Evolutionary conservation across 2,888 invertebrate species (phyloP).

Genomic region (Muschampia staudingeri): DNA sequence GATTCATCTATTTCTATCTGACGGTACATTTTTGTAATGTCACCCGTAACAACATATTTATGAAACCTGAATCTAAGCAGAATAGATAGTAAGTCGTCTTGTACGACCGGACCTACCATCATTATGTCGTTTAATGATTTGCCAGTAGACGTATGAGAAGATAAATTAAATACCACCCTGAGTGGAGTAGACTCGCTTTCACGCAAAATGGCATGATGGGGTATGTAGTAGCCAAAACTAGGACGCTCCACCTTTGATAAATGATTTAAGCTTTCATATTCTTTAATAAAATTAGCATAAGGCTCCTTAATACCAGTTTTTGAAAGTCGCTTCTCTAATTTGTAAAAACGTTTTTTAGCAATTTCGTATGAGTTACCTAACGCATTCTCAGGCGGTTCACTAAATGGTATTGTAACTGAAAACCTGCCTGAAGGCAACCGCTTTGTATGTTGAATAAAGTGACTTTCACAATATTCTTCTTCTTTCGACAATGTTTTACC

Average conservation of each 20-base stretch:
- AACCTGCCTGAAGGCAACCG: neutral
- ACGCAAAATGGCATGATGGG: neutral
- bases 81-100: neutral
- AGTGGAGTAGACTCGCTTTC: neutral
- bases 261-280: neutral
- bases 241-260: neutral
- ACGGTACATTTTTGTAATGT: constrained; percentile 14
- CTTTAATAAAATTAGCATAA: neutral
- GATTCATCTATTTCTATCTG: constrained; percentile 14
- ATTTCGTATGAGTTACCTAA: neutral
- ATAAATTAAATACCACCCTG: neutral
- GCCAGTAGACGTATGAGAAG: neutral
- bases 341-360: neutral
- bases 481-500: neutral
- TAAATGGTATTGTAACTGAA: neutral
- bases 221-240: constrained; percentile 2
- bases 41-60: constrained; percentile 11
- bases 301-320: neutral
- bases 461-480: neutral
- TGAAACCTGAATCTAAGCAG: constrained; percentile 1
- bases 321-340: neutral
- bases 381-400: neutral
- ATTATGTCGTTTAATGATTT: constrained; percentile 7
- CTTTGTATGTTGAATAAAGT: neutral
- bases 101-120: constrained; percentile 7